Evolutionary conservation across 2,888 invertebrate species (phyloP), one percentile per base, ranked within the genome.

Genomic region (Phasia obesa): DNA sequence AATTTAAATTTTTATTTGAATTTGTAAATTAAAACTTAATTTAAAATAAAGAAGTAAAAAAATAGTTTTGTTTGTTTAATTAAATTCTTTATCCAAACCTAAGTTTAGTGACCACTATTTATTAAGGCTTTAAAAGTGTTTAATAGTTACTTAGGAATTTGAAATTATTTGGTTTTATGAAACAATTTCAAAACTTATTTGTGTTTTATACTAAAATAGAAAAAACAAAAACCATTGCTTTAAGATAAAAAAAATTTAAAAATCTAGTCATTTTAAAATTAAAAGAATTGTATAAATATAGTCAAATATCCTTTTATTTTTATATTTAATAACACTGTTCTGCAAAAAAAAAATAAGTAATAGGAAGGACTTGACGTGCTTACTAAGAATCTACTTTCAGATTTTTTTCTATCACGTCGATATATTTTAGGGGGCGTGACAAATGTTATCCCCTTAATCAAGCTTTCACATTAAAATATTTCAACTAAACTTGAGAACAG

Each of bases 291-390:
- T 35, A 1, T 31, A 51, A 25, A 13, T 55, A 27, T 80, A 79
- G 62, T 75, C 49, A 69, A 81, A 77, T 67, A 19, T 23, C 65
- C 21, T 60, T 73, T 60, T 78, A 65, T 51, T 73, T 71, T 77
- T 71, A 51, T 35, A 51, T 25, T 51, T 69, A 69, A 57, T 49
- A 47, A 62, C 25, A 15, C 73, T 78, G 77, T 84, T 84, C 55
- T 65, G n/a, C n/a, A n/a, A n/a, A n/a, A n/a, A n/a, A n/a, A n/a
- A n/a, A n/a, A n/a, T n/a, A n/a, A n/a, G n/a, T n/a, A n/a, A n/a
- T n/a, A n/a, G n/a, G n/a, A n/a, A n/a, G n/a, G n/a, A n/a, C n/a
- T n/a, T n/a, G n/a, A n/a, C n/a, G n/a, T n/a, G n/a, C n/a, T n/a
- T n/a, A n/a, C n/a, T n/a, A n/a, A n/a, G n/a, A n/a, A n/a, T n/a